Conservation (phyloP, 2,888 invertebrate species). For the Seira musarum region DNA sequence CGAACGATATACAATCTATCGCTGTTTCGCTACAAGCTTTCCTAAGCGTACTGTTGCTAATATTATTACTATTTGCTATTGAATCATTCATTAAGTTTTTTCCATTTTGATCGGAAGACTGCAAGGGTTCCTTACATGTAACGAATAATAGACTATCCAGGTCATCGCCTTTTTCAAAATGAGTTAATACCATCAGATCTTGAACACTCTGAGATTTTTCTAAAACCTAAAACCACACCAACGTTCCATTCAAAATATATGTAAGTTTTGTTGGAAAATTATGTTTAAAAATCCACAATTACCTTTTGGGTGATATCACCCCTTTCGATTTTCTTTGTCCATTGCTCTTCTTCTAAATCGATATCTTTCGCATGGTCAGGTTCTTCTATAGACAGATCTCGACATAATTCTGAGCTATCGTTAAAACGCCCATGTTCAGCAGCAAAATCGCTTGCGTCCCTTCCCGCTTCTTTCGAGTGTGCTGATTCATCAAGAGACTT, state of each 20-base stretch:
- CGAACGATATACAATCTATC: conserved; percentile 44
- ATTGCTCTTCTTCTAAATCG: conserved; percentile 34
- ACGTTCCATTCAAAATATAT: too few species aligned
- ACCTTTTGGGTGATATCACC: conserved; percentile 67
- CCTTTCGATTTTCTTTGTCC: conserved; percentile 49
- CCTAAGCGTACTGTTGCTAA: conserved; percentile 37
- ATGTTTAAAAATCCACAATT: too few species aligned
- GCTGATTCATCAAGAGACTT: conserved; percentile 12
- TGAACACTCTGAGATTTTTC: conserved; percentile 80
- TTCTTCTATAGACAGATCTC: background rate
- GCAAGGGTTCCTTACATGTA: background rate
- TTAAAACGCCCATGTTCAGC: background rate
- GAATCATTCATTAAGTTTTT: background rate
- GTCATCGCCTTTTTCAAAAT: conserved; percentile 75
- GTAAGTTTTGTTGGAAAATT: too few species aligned
- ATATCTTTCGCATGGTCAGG: conserved; percentile 34
- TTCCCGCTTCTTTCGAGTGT: conserved; percentile 13
- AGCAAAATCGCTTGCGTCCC: background rate
- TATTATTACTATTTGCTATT: conserved; percentile 2
- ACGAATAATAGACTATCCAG: conserved; percentile 52
- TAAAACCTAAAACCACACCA: conserved; percentile 75
- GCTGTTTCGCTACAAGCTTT: conserved; percentile 62
- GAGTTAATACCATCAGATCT: conserved; percentile 80
- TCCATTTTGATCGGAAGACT: conserved; percentile 40
- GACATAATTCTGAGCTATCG: background rate